Evolutionary conservation across 2,888 invertebrate genomes (phyloP), one percentile per base, ranked within the genome.

Genomic region (Hetaerina titia): DNA sequence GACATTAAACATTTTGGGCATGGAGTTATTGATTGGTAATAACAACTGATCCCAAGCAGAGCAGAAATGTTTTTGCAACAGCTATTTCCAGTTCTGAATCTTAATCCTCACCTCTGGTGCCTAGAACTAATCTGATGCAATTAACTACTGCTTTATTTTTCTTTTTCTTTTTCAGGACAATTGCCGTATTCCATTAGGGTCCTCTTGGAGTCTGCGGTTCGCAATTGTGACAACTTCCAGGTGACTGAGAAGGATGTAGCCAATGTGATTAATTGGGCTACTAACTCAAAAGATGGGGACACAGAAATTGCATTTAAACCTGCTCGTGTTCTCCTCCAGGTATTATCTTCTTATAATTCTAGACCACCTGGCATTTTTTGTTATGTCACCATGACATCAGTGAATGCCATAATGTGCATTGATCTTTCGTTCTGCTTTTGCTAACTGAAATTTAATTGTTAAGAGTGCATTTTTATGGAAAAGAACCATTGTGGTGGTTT

Each of bases 231-330:
- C 97, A 98, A 98, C 96, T 99, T 99, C 96, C 99, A 99, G 96
- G 98, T 99, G 17, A 97, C 98, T 95, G 97, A 98, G 96, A 97
- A 98, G 95, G 99, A 99, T 97, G 99, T 99, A 0, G 97, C 98
- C 95, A 99, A 98, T 95, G 98, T 99, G 88, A 97, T 99, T 95
- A 97, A 98, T 95, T 99, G 99, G 99, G 96, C 96, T 0, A 95
- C 96, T 81, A 95, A 96, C 89, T 96, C 97, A 0, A 97, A 97
- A 94, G 98, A 97, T 0, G 81, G 81, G 13, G 98, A 98, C 88
- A 98, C 99, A 63, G 99, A 99, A 97, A 98, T 99, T 63, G 98
- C 99, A 0, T 99, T 99, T 97, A 99, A 99, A 96, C 99, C 99
- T 0, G 98, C 99, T 0, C 97, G 99, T 96, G 99, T 99, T 95